A percentile compares a stretch with the other conserved stretches of the same genome.
Evolutionary conservation across 1,140 invertebrate genomes (phyloP).

Genomic region (Papilio aristodemus): DNA sequence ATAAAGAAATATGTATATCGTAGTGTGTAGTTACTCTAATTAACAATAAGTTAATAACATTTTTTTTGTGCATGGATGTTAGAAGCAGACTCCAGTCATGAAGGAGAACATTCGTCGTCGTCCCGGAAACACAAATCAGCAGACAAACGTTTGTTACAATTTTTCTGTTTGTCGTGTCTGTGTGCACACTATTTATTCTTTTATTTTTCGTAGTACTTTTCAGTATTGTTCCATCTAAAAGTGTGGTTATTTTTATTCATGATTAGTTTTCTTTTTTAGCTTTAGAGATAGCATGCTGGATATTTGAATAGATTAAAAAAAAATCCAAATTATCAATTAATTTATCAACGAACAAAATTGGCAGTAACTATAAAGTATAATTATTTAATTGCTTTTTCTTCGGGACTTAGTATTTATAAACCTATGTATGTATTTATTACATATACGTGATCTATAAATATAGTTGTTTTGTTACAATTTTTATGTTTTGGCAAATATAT

Average conservation of each 20-base stretch:
- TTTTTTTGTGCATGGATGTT: conserved; percentile 7
- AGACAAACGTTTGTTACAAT: conserved; percentile 53
- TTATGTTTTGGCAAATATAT: no score
- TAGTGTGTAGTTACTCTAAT: background rate
- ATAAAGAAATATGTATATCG: background rate
- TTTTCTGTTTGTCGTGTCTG: conserved; percentile 34
- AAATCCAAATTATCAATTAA: no score
- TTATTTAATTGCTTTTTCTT: no score
- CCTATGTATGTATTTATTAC: no score
- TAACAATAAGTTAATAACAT: background rate
- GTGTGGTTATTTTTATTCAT: background rate
- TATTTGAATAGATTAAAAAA: background rate
- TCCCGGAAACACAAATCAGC: conserved; percentile 49
- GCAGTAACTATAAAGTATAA: no score
- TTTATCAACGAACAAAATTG: no score
- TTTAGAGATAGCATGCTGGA: background rate
- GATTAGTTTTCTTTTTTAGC: background rate
- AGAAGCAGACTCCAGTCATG: conserved; percentile 42
- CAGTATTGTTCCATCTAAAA: background rate
- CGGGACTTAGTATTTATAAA: no score
- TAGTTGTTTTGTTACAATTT: no score
- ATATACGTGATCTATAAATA: no score
- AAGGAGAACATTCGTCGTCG: conserved; percentile 39
- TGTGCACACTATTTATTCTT: conserved; percentile 26
- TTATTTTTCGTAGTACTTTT: background rate